Conservation (phyloP, 92 coral and sea anemone species). For the Ricordea florida region DNA sequence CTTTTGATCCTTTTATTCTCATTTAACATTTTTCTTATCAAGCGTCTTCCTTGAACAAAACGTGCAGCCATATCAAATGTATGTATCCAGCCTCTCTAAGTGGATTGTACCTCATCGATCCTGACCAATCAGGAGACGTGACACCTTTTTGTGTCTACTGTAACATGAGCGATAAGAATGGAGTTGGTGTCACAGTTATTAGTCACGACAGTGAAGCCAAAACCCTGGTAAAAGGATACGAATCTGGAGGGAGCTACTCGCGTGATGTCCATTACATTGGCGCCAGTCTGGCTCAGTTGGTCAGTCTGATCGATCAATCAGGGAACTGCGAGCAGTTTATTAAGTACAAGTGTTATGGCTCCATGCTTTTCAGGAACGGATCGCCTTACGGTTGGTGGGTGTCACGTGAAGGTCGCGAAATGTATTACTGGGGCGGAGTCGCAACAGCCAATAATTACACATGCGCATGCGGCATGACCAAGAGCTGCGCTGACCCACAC, state of each 20-base stretch:
- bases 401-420: background rate
- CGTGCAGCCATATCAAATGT: background rate
- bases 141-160: background rate
- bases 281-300: background rate
- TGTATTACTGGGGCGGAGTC: background rate
- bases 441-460: background rate
- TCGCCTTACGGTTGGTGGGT: background rate
- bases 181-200: background rate
- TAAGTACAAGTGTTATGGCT: background rate
- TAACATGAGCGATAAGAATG: background rate
- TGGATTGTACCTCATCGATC: background rate
- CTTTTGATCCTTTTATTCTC: too few relatives aligned
- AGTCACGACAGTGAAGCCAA: conserved; percentile 1
- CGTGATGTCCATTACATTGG: background rate
- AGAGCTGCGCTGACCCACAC: background rate
- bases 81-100: background rate
- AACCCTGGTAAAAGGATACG: background rate
- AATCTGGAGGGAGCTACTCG: background rate
- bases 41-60: too few relatives aligned
- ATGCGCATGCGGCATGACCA: background rate
- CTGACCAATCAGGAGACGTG: background rate
- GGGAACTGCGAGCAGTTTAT: background rate
- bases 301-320: background rate
- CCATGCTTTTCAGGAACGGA: background rate
- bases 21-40: too few relatives aligned